Conservation (phyloP, 2,888 invertebrate species). For the Cryptus viduatorius region DNA sequence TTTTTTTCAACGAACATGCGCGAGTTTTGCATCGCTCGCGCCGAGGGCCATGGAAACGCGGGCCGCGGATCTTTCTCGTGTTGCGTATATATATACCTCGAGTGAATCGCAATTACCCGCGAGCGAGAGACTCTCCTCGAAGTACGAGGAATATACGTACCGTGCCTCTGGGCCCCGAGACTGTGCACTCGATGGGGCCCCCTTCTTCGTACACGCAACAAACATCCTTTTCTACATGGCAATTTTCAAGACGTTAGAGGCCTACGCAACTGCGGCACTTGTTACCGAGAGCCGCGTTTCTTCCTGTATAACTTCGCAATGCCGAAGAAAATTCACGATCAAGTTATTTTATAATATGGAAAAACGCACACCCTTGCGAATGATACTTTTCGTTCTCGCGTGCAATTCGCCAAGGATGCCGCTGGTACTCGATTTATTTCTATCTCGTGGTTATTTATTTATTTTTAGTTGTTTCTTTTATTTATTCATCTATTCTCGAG, state of each 20-base stretch:
- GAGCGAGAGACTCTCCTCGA: not conserved
- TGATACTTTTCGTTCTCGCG: slow-evolving; percentile 13
- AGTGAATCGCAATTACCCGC: slow-evolving; percentile 36
- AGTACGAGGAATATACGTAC: not conserved
- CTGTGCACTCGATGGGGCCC: too few species aligned
- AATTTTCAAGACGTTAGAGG: slow-evolving; percentile 51
- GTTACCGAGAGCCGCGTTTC: slow-evolving; percentile 11
- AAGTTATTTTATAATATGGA: slow-evolving; percentile 10
- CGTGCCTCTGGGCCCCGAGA: too few species aligned
- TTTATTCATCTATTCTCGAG: not conserved
- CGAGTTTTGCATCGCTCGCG: slow-evolving; percentile 63
- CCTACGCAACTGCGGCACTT: slow-evolving; percentile 8
- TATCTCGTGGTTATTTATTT: not conserved
- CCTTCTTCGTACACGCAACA: slow-evolving; percentile 26
- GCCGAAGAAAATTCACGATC: not conserved
- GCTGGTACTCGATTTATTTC: not conserved
- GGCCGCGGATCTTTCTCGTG: slow-evolving; percentile 12
- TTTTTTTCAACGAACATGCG: slow-evolving; percentile 43
- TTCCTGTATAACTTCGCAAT: not conserved
- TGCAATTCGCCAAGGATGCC: slow-evolving; percentile 16
- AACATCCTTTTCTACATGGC: slow-evolving; percentile 50
- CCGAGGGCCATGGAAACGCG: slow-evolving; percentile 55
- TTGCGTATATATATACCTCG: slow-evolving; percentile 7
- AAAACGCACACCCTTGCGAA: not conserved
- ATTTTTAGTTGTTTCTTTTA: slow-evolving; percentile 4